Conservation (phyloP, 2,113 vertebrate species). For the Alouatta palliata region DNA sequence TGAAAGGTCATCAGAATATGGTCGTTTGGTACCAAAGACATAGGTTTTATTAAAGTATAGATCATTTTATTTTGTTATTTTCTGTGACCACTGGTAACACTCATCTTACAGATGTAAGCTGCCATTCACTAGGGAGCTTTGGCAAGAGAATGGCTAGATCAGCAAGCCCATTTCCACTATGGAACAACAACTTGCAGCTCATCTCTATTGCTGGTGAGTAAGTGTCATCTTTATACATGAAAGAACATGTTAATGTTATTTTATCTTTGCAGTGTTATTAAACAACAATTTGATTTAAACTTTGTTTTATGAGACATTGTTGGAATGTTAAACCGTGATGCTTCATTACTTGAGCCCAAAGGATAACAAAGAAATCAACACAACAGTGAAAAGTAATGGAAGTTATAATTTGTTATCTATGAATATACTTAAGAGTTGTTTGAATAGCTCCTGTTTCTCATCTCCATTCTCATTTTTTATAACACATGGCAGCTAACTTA, state of each 20-base stretch:
- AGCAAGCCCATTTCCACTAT: neutral
- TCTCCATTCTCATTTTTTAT: neutral
- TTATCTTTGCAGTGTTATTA: constrained; percentile 13
- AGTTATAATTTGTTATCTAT: neutral
- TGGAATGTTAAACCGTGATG: neutral
- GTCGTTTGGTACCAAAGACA: neutral
- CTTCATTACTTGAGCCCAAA: neutral
- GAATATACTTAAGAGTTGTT: constrained; percentile 20
- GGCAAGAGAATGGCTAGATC: neutral
- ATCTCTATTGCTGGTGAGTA: constrained; percentile 45
- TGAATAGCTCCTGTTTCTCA: neutral
- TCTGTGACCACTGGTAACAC: constrained; percentile 39
- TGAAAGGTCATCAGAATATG: neutral
- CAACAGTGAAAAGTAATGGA: neutral
- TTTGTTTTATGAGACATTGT: constrained; percentile 18
- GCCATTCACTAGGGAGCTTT: constrained; percentile 29
- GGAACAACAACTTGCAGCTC: constrained; percentile 35
- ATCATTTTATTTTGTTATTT: constrained; percentile 48
- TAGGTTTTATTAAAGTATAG: constrained; percentile 36
- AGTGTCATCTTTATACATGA: neutral
- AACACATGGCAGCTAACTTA: neutral
- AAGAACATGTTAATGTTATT: neutral
- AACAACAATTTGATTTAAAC: constrained; percentile 6
- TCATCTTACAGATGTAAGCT: constrained; percentile 50
- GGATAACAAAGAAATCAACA: neutral